phyloP scores from a whole-genome alignment of 2,113 vertebrate species.

The Silurus asotus region DNA sequence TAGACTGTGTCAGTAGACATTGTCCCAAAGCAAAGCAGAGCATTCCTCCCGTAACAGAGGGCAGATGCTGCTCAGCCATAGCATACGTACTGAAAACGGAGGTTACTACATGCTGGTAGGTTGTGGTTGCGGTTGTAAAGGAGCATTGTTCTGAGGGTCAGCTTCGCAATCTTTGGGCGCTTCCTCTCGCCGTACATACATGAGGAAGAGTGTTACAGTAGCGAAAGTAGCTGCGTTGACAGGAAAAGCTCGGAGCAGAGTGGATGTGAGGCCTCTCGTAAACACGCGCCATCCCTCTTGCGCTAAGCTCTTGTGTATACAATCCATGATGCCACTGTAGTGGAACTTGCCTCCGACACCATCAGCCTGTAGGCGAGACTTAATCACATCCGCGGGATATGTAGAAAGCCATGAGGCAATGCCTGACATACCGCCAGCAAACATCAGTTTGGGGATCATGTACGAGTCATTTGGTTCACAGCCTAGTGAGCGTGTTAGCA shows the following conservation, averaged over 20 bases:
- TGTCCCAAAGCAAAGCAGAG: no score
- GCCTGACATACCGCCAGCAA: constrained; percentile 90
- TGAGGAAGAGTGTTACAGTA: constrained; percentile 89
- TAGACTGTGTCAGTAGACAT: not conserved
- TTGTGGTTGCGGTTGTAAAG: constrained; percentile 76
- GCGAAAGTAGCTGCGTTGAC: constrained; percentile 96
- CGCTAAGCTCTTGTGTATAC: constrained; percentile 81
- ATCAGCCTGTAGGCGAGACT: constrained; percentile 92
- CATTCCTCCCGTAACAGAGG: not conserved
- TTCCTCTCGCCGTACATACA: constrained; percentile 76
- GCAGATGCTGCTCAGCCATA: not conserved
- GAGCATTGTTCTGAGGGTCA: constrained; percentile 51
- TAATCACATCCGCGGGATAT: constrained; percentile 93
- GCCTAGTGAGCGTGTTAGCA: constrained; percentile 82
- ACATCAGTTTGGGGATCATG: constrained; percentile 91
- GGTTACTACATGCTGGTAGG: constrained; percentile 80
- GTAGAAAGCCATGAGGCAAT: constrained; percentile 93
- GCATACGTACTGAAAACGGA: not conserved
- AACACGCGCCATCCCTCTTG: constrained; percentile 90
- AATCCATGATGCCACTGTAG: constrained; percentile 88
- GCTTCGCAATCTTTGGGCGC: constrained; percentile 74
- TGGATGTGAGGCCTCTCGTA: constrained; percentile 90
- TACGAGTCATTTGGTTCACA: constrained; percentile 84
- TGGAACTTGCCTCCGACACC: constrained; percentile 81
- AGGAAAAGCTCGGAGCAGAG: constrained; percentile 90